A percentile compares a stretch with the other conserved stretches of the same genome.
Evolutionary conservation across 2,888 invertebrate genomes (phyloP).

Genomic region (Rapana venosa): DNA sequence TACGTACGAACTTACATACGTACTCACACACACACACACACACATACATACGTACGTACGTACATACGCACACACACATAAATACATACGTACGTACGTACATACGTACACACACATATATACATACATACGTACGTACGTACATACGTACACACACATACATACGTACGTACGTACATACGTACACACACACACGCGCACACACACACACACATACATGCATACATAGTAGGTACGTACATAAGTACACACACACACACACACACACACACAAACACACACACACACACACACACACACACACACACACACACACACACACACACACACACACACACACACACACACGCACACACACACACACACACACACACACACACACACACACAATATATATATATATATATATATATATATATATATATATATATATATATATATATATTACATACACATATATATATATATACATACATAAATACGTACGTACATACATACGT

Average conservation of each 20-base stretch:
- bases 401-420: background rate
- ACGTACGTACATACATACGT: background rate
- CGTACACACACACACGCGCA: background rate
- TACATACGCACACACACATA: background rate
- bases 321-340: background rate
- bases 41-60: background rate
- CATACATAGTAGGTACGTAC: background rate
- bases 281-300: no score
- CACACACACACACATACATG: background rate
- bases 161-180: background rate
- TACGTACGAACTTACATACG: no score
- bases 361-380: conserved; percentile 20
- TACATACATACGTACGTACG: no score
- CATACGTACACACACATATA: background rate
- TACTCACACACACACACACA: background rate
- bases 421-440: no score
- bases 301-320: background rate
- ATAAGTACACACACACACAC: background rate
- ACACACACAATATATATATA: background rate
- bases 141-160: background rate
- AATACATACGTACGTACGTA: background rate
- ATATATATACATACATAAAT: background rate
- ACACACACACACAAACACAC: background rate
- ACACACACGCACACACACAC: conserved; percentile 9
- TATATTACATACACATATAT: background rate